Base-by-base conservation (phyloP, 2,113 vertebrate genomes). In the Sapayoa aenigma region DNA sequence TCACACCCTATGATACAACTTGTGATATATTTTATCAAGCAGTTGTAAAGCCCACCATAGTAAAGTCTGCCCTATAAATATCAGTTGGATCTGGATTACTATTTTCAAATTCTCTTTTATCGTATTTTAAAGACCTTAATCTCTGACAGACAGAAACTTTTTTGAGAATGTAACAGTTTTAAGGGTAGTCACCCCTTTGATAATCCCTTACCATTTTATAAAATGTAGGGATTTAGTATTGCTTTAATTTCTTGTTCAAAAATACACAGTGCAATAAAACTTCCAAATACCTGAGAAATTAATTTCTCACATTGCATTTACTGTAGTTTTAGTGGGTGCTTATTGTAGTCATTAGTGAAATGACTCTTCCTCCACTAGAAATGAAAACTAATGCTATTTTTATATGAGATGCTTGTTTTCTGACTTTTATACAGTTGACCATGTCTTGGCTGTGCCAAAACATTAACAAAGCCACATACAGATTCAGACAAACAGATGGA, bases 331-430 rank as follows among this genome's bases (percentile, higher is more conserved):
- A 90, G 68, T 91, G 84, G 91, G 77, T 97, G 82, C 95, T 97
- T 96, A 94, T 62, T 67, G 67, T 41, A 86, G 46, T 92, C 95
- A 96, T 86, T 87, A 93, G 88, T 91, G 84, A 96, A 92, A 95
- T 9, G 22, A 90, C 90, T 86, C 24, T 95, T 96, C 82, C 94
- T 93, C 84, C 94, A 94, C 89, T 96, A 95, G 93, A 97, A 97
- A 96, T 83, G 91, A 97, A 96, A 93, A 84, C 52, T 96, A 97
- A 96, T 69, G 59, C 95, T 90, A 71, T 95, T 96, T 97, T 96
- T 94, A 84, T 85, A 91, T 31, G 31, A 93, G 89, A 84, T 92
- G 73, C 89, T 80, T 73, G 16, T 90, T 95, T 89, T 92, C 69
- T 97, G 96, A 96, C 91, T 93, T 95, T 97, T 96, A 78, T 90